A percentile compares a stretch with the other conserved stretches of the same genome.
phyloP scores from a whole-genome alignment of 2,113 vertebrate species.

The Atherinomorus stipes region DNA sequence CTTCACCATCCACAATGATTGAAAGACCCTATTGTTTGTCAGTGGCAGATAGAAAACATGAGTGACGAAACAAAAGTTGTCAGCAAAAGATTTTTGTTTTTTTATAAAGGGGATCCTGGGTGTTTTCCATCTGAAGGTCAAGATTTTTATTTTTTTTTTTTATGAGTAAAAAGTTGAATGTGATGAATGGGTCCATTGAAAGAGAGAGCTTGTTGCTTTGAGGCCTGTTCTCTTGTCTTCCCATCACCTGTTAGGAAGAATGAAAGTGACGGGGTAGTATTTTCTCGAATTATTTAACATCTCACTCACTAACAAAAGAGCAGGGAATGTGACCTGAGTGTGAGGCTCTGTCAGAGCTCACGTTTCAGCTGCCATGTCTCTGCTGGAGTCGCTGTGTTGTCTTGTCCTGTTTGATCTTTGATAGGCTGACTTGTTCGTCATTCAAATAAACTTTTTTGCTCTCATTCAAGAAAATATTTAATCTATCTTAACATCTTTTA shows the following conservation, averaged over 20 bases:
- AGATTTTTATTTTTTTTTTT: background rate
- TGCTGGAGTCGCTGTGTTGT: slow-evolving; percentile 39
- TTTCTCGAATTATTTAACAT: slow-evolving; percentile 83
- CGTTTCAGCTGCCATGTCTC: slow-evolving; percentile 62
- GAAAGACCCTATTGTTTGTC: slow-evolving; percentile 36
- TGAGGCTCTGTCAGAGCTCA: slow-evolving; percentile 61
- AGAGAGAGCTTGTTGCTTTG: background rate
- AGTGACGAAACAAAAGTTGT: background rate
- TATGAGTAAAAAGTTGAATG: background rate
- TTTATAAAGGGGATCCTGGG: background rate
- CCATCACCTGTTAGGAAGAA: slow-evolving; percentile 48
- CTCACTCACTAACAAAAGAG: slow-evolving; percentile 72
- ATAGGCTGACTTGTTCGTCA: slow-evolving; percentile 16
- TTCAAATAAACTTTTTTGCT: slow-evolving; percentile 2
- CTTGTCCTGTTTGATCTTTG: slow-evolving; percentile 66
- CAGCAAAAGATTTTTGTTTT: background rate
- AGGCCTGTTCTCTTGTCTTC: slow-evolving; percentile 17
- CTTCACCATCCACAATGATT: slow-evolving; percentile 60
- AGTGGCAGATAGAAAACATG: slow-evolving; percentile 3
- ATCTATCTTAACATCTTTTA: no score
- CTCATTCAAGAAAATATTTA: background rate
- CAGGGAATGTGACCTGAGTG: slow-evolving; percentile 73
- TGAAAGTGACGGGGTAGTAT: slow-evolving; percentile 60
- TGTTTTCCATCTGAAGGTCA: background rate
- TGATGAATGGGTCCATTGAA: background rate